Evolutionary conservation across 2,888 invertebrate species (phyloP), one percentile per base, ranked within the genome.

Genomic region (Ernsta delagoae): DNA sequence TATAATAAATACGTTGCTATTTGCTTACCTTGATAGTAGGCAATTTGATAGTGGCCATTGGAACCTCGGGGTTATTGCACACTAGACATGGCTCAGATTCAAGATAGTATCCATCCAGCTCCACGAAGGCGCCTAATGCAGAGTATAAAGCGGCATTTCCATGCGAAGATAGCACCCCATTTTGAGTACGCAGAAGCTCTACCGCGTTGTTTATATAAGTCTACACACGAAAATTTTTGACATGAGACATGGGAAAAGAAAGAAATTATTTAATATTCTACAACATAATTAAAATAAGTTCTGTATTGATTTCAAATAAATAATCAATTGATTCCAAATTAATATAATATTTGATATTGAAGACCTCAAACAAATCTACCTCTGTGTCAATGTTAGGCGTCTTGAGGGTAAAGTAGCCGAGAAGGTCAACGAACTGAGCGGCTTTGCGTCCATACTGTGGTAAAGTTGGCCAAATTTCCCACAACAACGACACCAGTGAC

Each of bases 71-170:
- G 91, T 99, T 99, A 90, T 99, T 99, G 89, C 99, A 99, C 0
- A 99, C 99, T 69, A 99, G 95, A 81, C 99, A 99, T 0, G 99
- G 99, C 84, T 99, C 99, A 31, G 98, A 98, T 92, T 99, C 99
- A 72, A 99, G 92, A 86, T 98, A 99, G 89, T 98, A 99, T 0
- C 99, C 99, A 83, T 99, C 99, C 59, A 99, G 95, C 83, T 99
- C 98, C 0, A 99, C 97, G 82, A 97, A 97, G n/a, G 98, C 98
- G 65, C 98, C 97, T 70, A 99, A 94, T 59, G 98, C 97, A 0
- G 98, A 97, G 88, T 99, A 99, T 50, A 99, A 94, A 71, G 97
- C 97, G 0, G 98, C 98, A 91, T 99, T 99, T 6, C 99, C 98
- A 93, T 99, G 99, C 68, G 97, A 96, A 5, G 98, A 95, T 1